Conservation (phyloP, 2,797 vertebrate genomes). For the Choloepus didactylus region DNA sequence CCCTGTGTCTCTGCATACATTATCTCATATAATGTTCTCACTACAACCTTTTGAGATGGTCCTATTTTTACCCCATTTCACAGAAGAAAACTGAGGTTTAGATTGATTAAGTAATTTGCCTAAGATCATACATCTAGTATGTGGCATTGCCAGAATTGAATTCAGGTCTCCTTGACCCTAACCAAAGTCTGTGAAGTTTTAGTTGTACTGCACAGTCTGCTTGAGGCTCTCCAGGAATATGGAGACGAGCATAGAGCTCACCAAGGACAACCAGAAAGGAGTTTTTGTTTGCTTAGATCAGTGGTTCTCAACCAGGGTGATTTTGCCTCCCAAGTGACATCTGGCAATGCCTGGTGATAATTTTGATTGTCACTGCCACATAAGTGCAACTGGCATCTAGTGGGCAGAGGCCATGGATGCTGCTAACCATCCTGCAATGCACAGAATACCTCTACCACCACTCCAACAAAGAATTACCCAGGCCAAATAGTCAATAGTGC, state of each 20-base stretch:
- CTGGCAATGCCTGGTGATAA: not conserved
- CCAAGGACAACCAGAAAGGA: not conserved
- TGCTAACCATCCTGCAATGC: not conserved
- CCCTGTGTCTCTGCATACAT: not conserved
- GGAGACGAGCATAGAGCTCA: not conserved
- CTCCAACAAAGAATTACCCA: not conserved
- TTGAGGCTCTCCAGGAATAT: rapidly evolving
- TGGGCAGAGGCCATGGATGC: not conserved
- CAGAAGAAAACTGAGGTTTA: not conserved
- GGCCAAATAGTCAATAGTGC: not conserved
- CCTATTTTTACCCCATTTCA: not conserved
- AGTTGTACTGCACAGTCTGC: not conserved
- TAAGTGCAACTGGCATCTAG: no score
- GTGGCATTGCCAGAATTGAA: not conserved
- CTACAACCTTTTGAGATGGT: not conserved
- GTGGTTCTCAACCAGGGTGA: not conserved
- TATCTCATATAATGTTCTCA: not conserved
- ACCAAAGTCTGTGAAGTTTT: not conserved
- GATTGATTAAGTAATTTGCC: not conserved
- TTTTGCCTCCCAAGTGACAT: not conserved
- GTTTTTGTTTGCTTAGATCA: not conserved
- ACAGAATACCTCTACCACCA: not conserved
- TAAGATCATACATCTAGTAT: not conserved
- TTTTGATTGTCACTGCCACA: not conserved
- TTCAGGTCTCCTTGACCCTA: not conserved